Evolutionary conservation across 2,113 vertebrate genomes (phyloP), one percentile per base, ranked within the genome.

Genomic region (Polypterus senegalus): DNA sequence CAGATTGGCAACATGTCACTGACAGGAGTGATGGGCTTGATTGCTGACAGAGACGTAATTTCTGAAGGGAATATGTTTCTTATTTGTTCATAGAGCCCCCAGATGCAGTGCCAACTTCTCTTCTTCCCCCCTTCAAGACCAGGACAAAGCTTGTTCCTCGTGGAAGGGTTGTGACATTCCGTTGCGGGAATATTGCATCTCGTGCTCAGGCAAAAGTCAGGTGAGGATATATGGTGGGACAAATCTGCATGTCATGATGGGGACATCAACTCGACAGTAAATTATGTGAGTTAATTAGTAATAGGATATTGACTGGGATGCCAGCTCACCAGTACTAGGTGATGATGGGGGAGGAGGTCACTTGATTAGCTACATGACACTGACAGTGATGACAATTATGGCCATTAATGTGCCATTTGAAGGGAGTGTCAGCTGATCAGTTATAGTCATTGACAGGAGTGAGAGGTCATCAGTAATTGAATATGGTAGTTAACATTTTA

Each of bases 161-260:
- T 1, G 88, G 86, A 54, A 81, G 81, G 62, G 78, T 81, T 48
- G 77, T 90, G n/a, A 87, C 82, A 57, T 89, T 91, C 74, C 83
- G 83, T 69, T 91, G 89, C 48, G 83, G 86, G 3, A 47, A 61
- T 10, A 9, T n/a, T 57, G 72, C 81, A 56, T 69, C 54, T 1
- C 67, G 63, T 44, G 64, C 68, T 0, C 73, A 63, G 0, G 78
- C 80, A 6, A 85, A 81, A 81, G 76, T 87, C 74, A 88, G 89
- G 88, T 89, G 68, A 64, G 59, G 70, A 54, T 6, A 11, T n/a
- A 43, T 68, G 56, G 49, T 46, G 51, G 11, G 8, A 45, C 6
- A 3, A 27, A 27, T 27, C 27, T 27, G 27, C 27, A 27, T 27
- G 27, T 27, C 27, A 27, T 27, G 27, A 27, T 27, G 27, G 27